These are phyloP conservation scores for Brachirus orientalis DNA, from an alignment of 2,113 vertebrate species.

Conservation along the genomic window DNA sequence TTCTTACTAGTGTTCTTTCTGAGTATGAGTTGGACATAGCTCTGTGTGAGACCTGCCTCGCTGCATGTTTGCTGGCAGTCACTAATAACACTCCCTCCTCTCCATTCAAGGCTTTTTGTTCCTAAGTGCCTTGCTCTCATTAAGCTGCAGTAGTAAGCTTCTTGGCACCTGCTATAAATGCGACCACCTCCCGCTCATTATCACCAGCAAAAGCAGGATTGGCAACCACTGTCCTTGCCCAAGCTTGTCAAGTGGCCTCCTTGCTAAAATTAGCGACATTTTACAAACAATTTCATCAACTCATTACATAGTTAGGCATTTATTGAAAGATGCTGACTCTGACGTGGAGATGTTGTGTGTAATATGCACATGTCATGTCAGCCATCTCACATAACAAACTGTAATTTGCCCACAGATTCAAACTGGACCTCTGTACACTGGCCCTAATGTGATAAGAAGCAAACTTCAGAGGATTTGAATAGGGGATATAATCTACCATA, in stretches of 20 bases:
- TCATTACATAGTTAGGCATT: constrained; percentile 79
- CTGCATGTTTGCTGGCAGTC: constrained; percentile 42
- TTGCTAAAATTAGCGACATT: constrained; percentile 78
- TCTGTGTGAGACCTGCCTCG: constrained; percentile 26
- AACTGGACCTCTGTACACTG: constrained; percentile 37
- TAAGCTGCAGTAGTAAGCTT: constrained; percentile 77
- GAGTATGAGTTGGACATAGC: constrained; percentile 10
- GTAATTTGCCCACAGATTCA: constrained; percentile 65
- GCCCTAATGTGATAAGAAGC: neutral
- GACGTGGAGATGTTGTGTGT: constrained; percentile 57
- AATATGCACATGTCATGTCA: constrained; percentile 70
- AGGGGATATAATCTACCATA: no score
- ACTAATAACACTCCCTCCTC: constrained; percentile 72
- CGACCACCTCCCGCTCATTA: constrained; percentile 79
- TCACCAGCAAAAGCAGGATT: constrained; percentile 71
- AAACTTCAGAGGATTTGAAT: constrained; percentile 18
- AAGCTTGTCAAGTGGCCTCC: constrained; percentile 64
- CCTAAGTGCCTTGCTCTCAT: constrained; percentile 78
- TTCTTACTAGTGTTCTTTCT: neutral
- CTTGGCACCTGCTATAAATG: constrained; percentile 81
- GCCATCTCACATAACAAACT: constrained; percentile 68
- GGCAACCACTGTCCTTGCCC: constrained; percentile 70
- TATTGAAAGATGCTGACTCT: constrained; percentile 78
- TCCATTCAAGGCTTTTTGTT: constrained; percentile 67
- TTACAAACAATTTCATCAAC: constrained; percentile 82